Evolutionary conservation across 1,140 invertebrate species (phyloP), one percentile per base, ranked within the genome.

Genomic region (Idris sp.): DNA sequence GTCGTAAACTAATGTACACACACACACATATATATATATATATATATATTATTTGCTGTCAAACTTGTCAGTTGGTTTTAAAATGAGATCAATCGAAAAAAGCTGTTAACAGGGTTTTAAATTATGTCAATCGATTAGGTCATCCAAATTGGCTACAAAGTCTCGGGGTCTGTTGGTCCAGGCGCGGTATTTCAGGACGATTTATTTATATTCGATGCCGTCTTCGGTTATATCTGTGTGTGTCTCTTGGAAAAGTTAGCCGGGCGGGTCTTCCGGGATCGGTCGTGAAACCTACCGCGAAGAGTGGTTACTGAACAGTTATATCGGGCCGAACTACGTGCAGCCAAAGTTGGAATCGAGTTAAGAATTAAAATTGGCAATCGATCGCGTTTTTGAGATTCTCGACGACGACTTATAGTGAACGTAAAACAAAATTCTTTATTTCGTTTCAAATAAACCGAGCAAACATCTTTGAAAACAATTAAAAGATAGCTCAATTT

Each of bases 351-450:
- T 75, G 18, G 46, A 61, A 59, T 75, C 65, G 65, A 75, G 73
- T 75, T 75, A 71, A 64, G 73, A 75, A 75, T 75, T 75, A 75
- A 69, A 69, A 75, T 64, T 71, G 54, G 33, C n/a, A 35, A 76
- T 76, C 74, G 74, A 76, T 76, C 65, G 61, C 26, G 53, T 30
- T 56, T 76, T 69, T 69, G 46, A 40, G 33, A 65, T 75, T 76
- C 61, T 40, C 25, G 26, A 38, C 54, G 44, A 3, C 25, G 51
- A 49, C 35, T 33, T 40, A 6, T 7, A n/a, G n/a, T n/a, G n/a
- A n/a, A n/a, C n/a, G n/a, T n/a, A n/a, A n/a, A n/a, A n/a, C n/a
- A n/a, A n/a, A 22, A 26, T 43, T 26, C 38, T 35, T 35, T 33
- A 28, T 61, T 49, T 49, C 11, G 28, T 67, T 67, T 54, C 19